A percentile compares a stretch with the other conserved stretches of the same genome.
These are phyloP conservation scores for Meteorus cinctellus DNA, from an alignment of 2,888 invertebrate species.

Conservation along the genomic window DNA sequence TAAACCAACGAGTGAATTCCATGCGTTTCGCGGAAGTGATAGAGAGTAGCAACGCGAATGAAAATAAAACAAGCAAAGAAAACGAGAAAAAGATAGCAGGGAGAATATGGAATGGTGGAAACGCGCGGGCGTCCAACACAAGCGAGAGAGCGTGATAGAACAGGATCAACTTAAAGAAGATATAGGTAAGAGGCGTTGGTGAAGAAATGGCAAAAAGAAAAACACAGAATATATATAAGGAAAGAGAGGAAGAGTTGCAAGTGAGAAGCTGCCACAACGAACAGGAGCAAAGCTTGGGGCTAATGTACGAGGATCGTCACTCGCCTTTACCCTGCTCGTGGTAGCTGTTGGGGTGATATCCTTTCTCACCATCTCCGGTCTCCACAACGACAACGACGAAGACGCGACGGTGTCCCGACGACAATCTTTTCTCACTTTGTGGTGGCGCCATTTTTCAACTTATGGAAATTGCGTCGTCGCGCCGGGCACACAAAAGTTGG, in stretches of 20 bases:
- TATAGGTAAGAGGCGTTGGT: conserved; percentile 21
- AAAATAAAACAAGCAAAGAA: background rate
- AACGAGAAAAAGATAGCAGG: conserved; percentile 1
- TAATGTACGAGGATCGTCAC: conserved; percentile 36
- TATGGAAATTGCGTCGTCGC: conserved; percentile 66
- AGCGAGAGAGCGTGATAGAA: background rate
- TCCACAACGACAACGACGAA: conserved; percentile 13
- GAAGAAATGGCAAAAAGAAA: background rate
- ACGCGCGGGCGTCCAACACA: background rate
- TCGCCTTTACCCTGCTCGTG: background rate
- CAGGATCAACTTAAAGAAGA: conserved; percentile 39
- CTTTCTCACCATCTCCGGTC: conserved; percentile 37
- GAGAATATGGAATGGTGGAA: conserved; percentile 2
- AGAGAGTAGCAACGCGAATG: conserved; percentile 34
- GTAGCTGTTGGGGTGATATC: conserved; percentile 24
- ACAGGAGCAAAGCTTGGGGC: conserved; percentile 27
- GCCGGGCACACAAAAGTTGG: conserved; percentile 42
- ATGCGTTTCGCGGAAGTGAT: conserved; percentile 45
- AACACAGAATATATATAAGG: background rate
- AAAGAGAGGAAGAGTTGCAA: conserved; percentile 4
- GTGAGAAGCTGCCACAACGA: background rate
- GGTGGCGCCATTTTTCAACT: conserved; percentile 67
- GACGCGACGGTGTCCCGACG: conserved; percentile 37
- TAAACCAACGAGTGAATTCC: conserved; percentile 45
- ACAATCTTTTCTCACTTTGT: conserved; percentile 65